These are phyloP conservation scores for Thymelicus sylvestris DNA, from an alignment of 2,888 invertebrate genomes.

Conservation along the genomic window DNA sequence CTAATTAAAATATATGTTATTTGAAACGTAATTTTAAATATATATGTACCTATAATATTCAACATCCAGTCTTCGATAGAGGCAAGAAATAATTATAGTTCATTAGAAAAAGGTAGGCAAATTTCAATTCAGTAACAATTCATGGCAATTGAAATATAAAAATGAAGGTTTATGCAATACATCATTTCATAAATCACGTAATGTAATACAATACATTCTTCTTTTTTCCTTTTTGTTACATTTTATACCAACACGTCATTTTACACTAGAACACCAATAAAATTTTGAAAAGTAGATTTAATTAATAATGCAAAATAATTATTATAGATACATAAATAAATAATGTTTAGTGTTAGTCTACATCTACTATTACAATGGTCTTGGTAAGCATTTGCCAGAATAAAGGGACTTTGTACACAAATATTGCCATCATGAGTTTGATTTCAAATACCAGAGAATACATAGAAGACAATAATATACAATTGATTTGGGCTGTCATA, in stretches of 20 bases:
- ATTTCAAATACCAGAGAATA: no score
- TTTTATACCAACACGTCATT: no score
- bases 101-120: not conserved
- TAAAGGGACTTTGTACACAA: not conserved
- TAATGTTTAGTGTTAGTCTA: not conserved
- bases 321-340: not conserved
- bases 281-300: no score
- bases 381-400: not conserved
- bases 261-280: no score
- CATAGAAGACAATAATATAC: no score
- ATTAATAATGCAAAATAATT: not conserved
- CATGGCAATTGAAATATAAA: no score
- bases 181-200: no score
- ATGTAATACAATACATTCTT: no score
- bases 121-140: not conserved
- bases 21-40: not conserved
- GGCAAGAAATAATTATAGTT: slow-evolving; percentile 27
- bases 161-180: no score
- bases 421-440: no score
- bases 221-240: no score
- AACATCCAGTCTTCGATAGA: slow-evolving; percentile 24
- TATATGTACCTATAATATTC: not conserved
- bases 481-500: no score
- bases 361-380: not conserved
- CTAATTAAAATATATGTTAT: slow-evolving; percentile 31